These are phyloP conservation scores for Podocnemis expansa DNA, from an alignment of 2,113 vertebrate genomes.

Conservation along the genomic window DNA sequence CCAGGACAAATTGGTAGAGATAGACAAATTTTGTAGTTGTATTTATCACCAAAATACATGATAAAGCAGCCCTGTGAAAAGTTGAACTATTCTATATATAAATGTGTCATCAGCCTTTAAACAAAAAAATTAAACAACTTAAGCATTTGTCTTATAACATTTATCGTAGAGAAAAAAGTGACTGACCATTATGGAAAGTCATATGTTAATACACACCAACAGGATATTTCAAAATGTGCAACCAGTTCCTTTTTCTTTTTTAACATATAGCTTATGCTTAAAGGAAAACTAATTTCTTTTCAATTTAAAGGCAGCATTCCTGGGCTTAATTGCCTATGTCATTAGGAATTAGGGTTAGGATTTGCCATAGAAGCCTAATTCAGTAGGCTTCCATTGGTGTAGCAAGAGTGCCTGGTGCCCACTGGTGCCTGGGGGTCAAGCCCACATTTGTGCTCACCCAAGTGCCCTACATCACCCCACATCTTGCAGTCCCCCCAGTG, in stretches of 20 bases:
- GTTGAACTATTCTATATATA: not conserved
- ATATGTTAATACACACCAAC: rapidly evolving
- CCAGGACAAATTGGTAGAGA: not conserved
- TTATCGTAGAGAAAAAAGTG: not conserved
- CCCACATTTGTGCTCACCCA: no score
- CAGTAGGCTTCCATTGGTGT: no score
- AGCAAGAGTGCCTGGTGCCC: no score
- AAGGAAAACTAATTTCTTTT: not conserved
- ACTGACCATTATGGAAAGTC: not conserved
- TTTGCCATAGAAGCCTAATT: not conserved
- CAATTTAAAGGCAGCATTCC: not conserved
- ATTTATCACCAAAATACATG: not conserved
- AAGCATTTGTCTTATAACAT: not conserved
- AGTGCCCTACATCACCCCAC: no score
- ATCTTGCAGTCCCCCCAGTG: no score
- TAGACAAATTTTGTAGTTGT: not conserved
- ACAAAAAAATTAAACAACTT: not conserved
- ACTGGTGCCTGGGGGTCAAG: no score
- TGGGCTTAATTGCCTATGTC: not conserved
- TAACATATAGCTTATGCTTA: not conserved
- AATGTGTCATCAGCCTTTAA: not conserved
- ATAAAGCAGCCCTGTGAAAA: not conserved
- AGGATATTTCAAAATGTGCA: not conserved
- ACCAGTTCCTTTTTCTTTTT: not conserved
- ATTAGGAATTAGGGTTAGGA: not conserved